phyloP scores from a whole-genome alignment of 2,113 vertebrate genomes.

The Gymnocephalus cernua region DNA sequence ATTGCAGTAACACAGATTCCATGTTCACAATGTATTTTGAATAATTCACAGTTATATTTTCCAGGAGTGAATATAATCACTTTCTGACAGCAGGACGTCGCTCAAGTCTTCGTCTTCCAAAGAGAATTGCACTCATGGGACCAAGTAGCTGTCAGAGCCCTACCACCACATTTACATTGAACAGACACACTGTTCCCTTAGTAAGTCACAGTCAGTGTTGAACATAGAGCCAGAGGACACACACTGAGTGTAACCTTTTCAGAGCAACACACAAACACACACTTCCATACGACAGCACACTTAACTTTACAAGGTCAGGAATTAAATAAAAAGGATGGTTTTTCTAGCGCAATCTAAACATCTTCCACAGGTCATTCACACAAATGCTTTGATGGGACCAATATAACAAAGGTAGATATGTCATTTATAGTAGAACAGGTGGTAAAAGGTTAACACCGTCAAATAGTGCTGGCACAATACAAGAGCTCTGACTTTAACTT shows the following conservation, averaged over 20 bases:
- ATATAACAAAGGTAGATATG: not conserved
- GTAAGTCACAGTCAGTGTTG: conserved; percentile 52
- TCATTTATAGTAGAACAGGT: not conserved
- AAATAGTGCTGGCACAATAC: not conserved
- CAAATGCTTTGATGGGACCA: conserved; percentile 4
- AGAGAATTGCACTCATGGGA: not conserved
- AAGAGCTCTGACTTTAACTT: not conserved
- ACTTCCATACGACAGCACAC: conserved; percentile 46
- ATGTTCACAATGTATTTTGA: not conserved
- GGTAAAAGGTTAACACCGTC: conserved; percentile 5
- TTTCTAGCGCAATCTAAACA: conserved; percentile 45
- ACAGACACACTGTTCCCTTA: conserved; percentile 61
- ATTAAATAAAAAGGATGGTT: conserved; percentile 31
- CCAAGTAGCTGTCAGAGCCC: conserved; percentile 15
- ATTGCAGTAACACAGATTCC: not conserved
- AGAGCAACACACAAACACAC: conserved; percentile 31
- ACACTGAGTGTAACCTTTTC: conserved; percentile 37
- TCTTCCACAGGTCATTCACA: conserved; percentile 36
- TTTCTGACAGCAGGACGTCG: not conserved
- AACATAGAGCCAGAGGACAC: conserved; percentile 27
- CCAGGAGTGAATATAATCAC: not conserved
- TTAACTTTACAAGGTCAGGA: conserved; percentile 70
- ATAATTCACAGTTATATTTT: not conserved
- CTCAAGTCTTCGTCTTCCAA: not conserved
- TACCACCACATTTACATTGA: conserved; percentile 50